These are phyloP conservation scores for Pilophorus perplexus DNA, from an alignment of 2,888 invertebrate species.

Conservation along the genomic window DNA sequence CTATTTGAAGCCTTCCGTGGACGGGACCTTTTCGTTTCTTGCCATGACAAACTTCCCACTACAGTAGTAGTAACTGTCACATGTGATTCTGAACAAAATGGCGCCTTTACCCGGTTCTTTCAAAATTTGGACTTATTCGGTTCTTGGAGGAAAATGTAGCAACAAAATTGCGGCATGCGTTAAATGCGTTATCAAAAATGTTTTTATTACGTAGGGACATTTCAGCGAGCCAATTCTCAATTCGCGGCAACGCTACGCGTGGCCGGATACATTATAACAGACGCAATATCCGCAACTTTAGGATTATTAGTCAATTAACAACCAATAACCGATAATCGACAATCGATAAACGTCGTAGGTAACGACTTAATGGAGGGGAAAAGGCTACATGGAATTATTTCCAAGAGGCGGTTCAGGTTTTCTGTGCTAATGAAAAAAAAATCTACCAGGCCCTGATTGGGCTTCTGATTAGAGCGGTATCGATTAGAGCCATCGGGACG, in stretches of 20 bases:
- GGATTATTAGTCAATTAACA: conserved; percentile 10
- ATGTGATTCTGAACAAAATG: conserved; percentile 13
- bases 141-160: conserved; percentile 20
- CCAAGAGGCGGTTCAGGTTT: too few relatives aligned
- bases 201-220: too few relatives aligned
- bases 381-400: too few relatives aligned
- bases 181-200: too few relatives aligned
- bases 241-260: too few relatives aligned
- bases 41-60: conserved; percentile 13
- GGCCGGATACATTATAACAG: too few relatives aligned
- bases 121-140: conserved; percentile 17
- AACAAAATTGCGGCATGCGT: too few relatives aligned
- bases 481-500: conserved; percentile 16
- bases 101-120: conserved; percentile 16
- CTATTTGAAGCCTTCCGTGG: conserved; percentile 16
- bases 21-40: background rate
- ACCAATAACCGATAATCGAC: too few relatives aligned
- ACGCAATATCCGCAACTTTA: too few relatives aligned
- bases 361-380: conserved; percentile 9
- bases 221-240: too few relatives aligned
- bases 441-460: conserved; percentile 17
- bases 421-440: conserved; percentile 18
- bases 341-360: too few relatives aligned
- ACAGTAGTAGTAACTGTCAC: too few relatives aligned
- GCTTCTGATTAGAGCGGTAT: background rate